Conservation (phyloP, 1,140 invertebrate genomes). For the Ectropis grisescens region DNA sequence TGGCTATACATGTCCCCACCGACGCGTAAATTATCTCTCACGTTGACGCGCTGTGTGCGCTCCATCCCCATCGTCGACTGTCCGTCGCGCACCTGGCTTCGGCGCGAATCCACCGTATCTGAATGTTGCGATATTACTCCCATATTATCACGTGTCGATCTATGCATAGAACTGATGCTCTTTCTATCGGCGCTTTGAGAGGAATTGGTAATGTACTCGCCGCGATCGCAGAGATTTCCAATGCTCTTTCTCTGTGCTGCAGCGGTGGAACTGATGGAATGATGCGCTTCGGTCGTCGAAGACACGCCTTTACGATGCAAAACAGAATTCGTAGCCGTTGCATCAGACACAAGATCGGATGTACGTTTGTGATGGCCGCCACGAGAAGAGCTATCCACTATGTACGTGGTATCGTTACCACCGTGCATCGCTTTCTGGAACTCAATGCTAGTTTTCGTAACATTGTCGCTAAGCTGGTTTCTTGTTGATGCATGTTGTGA, state of each 20-base stretch:
- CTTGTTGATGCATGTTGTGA: conserved; percentile 32
- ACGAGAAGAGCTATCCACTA: conserved; percentile 27
- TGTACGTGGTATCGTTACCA: conserved; percentile 20
- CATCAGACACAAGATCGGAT: conserved; percentile 80
- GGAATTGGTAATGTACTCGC: conserved; percentile 75
- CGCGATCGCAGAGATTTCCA: conserved; percentile 79
- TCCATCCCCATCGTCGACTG: conserved; percentile 60
- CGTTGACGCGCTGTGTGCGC: conserved; percentile 70
- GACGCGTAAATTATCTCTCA: conserved; percentile 75
- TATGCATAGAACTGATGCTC: conserved; percentile 82
- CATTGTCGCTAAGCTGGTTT: conserved; percentile 51
- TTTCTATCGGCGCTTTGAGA: conserved; percentile 77
- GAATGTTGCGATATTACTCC: conserved; percentile 58
- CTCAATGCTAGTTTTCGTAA: conserved; percentile 56
- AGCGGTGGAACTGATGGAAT: conserved; percentile 81
- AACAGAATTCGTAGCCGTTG: conserved; percentile 80
- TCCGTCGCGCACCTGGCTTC: conserved; percentile 51
- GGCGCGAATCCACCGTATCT: conserved; percentile 48
- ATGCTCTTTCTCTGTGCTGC: conserved; percentile 85
- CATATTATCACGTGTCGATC: conserved; percentile 69
- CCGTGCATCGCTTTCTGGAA: conserved; percentile 62
- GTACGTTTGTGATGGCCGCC: conserved; percentile 75
- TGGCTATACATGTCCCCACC: conserved; percentile 81
- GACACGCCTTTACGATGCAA: conserved; percentile 80
- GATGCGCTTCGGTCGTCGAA: conserved; percentile 72